Percentiles rank a stretch among this genome's conserved stretches.
Conservation (phyloP, 2,888 invertebrate species). For the Diplolepis rosae region DNA sequence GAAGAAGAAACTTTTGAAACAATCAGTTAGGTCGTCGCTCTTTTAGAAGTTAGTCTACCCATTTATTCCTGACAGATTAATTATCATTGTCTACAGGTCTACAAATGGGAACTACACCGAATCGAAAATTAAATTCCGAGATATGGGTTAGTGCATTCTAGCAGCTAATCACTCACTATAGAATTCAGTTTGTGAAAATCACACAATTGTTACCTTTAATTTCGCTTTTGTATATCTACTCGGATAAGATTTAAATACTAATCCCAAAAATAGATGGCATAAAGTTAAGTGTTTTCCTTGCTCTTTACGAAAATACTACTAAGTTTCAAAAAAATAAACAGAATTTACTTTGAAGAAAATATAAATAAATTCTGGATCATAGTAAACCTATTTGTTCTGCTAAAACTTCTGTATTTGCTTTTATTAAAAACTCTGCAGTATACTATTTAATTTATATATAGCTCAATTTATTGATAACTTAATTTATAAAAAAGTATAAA, state of each 20-base stretch:
- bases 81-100: background rate
- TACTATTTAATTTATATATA: background rate
- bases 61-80: background rate
- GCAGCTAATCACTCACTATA: no score
- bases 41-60: background rate
- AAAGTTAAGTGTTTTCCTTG: background rate
- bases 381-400: background rate
- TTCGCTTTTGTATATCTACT: background rate
- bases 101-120: background rate
- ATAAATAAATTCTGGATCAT: background rate
- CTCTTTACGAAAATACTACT: background rate
- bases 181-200: background rate
- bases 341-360: background rate
- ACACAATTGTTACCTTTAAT: background rate
- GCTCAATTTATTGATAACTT: background rate
- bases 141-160: background rate
- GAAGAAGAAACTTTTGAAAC: background rate
- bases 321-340: background rate
- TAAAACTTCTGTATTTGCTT: background rate
- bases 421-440: background rate
- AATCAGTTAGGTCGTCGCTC: background rate
- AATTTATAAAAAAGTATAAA: background rate
- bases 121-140: background rate
- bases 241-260: background rate
- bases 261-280: background rate